A percentile compares a stretch with the other conserved stretches of the same genome.
phyloP scores from a whole-genome alignment of 2,888 invertebrate genomes.

The Oxystoma pomonae region DNA sequence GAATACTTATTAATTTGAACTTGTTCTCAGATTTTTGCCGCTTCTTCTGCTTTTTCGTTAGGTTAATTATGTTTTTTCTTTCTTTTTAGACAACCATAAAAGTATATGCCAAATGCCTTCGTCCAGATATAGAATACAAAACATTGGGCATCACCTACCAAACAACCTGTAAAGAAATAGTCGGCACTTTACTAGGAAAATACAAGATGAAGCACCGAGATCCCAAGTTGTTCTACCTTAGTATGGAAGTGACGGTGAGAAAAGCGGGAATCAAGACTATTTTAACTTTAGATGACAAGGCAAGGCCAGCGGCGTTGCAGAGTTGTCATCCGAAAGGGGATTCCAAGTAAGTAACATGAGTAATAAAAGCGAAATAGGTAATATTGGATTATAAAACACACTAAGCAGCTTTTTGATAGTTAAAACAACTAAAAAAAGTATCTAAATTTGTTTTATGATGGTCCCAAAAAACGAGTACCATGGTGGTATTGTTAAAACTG shows the following conservation, averaged over 20 bases:
- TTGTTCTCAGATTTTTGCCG: no score
- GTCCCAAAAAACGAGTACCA: no score
- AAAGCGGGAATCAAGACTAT: conserved; percentile 79
- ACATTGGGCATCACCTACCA: conserved; percentile 86
- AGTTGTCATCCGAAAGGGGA: conserved; percentile 93
- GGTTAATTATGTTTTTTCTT: conserved; percentile 31
- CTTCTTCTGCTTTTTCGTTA: no score
- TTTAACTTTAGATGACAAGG: conserved; percentile 80
- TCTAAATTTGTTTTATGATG: no score
- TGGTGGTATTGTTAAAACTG: no score
- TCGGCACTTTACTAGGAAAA: conserved; percentile 78
- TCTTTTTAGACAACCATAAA: conserved; percentile 81
- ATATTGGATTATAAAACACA: no score
- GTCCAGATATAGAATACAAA: conserved; percentile 94
- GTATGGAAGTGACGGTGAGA: conserved; percentile 89
- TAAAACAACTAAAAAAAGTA: no score
- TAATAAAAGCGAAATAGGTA: no score
- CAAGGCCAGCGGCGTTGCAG: conserved; percentile 85
- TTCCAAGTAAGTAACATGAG: conserved; percentile 73
- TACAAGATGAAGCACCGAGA: conserved; percentile 86
- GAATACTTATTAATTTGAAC: no score
- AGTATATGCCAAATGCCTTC: conserved; percentile 83
- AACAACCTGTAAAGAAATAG: conserved; percentile 84
- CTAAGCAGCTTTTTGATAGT: no score
- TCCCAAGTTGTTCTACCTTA: conserved; percentile 86